Evolutionary conservation across 1,140 invertebrate species (phyloP).

Genomic region (Yoshiicerus persimilis): DNA sequence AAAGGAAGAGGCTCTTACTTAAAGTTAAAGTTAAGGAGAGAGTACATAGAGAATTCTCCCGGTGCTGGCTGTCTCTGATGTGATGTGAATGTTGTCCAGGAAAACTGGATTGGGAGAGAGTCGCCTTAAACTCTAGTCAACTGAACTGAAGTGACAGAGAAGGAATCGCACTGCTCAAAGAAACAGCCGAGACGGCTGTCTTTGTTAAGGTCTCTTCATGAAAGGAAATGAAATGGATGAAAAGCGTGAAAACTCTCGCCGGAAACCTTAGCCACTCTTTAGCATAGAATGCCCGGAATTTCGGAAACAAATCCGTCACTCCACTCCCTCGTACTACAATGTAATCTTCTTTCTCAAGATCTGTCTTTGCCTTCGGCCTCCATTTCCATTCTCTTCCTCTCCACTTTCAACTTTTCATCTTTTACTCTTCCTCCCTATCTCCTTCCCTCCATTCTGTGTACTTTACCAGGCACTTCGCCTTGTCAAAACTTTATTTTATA

Average conservation of each 20-base stretch:
- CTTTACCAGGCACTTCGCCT: neutral
- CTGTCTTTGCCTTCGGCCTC: neutral
- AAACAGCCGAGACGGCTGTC: neutral
- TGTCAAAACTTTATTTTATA: neutral
- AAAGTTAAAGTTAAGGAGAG: neutral
- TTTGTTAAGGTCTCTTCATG: neutral
- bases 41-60: neutral
- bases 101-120: neutral
- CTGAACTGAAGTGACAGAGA: neutral
- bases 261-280: neutral
- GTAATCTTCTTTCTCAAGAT: neutral
- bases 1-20: neutral
- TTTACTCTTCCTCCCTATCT: neutral
- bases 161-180: neutral
- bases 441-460: neutral
- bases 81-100: neutral
- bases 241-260: neutral
- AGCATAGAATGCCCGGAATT: neutral
- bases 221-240: neutral
- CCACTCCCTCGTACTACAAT: neutral
- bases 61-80: neutral
- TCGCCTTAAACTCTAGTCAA: neutral
- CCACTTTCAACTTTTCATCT: neutral
- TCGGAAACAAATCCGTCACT: neutral
- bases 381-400: neutral